Conservation (phyloP, 2,113 vertebrate genomes). For the Pelmatolapia mariae region DNA sequence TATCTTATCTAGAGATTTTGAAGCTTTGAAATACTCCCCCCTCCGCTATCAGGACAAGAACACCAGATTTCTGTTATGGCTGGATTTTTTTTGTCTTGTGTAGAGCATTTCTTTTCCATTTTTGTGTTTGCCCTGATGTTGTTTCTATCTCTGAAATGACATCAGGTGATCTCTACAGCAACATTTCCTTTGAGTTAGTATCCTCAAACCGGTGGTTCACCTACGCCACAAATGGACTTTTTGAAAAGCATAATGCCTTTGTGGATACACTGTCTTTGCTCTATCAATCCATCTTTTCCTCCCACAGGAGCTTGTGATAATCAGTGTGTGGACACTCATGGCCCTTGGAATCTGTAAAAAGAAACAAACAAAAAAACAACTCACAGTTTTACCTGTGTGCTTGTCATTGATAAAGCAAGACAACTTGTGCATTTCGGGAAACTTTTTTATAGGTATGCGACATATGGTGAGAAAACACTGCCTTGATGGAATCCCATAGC, state of each 20-base stretch:
- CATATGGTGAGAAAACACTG: neutral
- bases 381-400: neutral
- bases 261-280: neutral
- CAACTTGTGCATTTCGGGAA: neutral
- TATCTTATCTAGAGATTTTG: neutral
- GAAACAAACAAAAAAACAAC: neutral
- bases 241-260: neutral
- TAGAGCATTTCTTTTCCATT: neutral
- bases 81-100: neutral
- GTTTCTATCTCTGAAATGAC: constrained; percentile 1
- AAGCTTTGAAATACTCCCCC: neutral
- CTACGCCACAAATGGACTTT: neutral
- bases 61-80: neutral
- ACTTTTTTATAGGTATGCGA: neutral
- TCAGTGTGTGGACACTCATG: neutral
- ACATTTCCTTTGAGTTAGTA: neutral
- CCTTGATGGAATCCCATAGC: neutral
- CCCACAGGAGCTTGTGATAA: neutral
- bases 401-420: neutral
- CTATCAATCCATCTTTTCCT: neutral
- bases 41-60: neutral
- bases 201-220: neutral
- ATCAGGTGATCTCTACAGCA: constrained; percentile 7
- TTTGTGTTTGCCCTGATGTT: neutral
- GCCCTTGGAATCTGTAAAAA: neutral